Conservation (phyloP, 2,888 invertebrate species). For the Oscheius onirici region DNA sequence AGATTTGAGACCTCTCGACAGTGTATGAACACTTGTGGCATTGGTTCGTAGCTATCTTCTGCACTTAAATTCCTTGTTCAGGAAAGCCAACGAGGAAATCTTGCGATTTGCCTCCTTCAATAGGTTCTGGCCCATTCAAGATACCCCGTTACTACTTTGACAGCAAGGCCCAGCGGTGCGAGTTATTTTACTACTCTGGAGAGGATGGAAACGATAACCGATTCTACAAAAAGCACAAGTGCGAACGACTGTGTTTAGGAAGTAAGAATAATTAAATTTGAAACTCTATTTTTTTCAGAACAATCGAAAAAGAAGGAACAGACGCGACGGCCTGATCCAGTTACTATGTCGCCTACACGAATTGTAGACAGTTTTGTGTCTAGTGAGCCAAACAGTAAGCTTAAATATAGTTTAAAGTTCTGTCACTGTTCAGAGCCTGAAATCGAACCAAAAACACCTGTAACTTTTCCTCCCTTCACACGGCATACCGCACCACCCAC, state of each 20-base stretch:
- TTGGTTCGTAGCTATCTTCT: slow-evolving; percentile 32
- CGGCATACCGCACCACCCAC: not conserved
- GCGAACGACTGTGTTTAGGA: slow-evolving; percentile 53
- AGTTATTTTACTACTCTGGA: slow-evolving; percentile 60
- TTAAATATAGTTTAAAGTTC: not conserved
- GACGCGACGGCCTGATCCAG: not conserved
- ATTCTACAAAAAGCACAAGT: slow-evolving; percentile 56
- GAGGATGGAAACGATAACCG: slow-evolving; percentile 63
- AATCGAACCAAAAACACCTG: not conserved
- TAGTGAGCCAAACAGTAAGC: slow-evolving; percentile 19
- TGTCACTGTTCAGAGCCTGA: not conserved
- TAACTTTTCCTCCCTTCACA: too few relatives aligned
- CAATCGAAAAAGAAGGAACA: slow-evolving; percentile 27
- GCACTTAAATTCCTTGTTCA: not conserved
- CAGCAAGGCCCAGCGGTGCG: slow-evolving; percentile 50
- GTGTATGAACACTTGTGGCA: slow-evolving; percentile 57
- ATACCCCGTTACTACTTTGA: slow-evolving; percentile 61
- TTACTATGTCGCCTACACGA: slow-evolving; percentile 14
- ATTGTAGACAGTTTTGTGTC: slow-evolving; percentile 18
- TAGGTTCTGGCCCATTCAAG: slow-evolving; percentile 49
- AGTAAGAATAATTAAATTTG: slow-evolving; percentile 34
- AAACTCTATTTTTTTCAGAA: not conserved
- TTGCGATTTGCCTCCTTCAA: slow-evolving; percentile 44
- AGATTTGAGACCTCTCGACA: slow-evolving; percentile 50
- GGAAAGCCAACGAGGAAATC: slow-evolving; percentile 47